A percentile compares a stretch with the other conserved stretches of the same genome.
These are phyloP conservation scores for Morpho deidamia DNA, from an alignment of 2,888 invertebrate species.

Conservation along the genomic window DNA sequence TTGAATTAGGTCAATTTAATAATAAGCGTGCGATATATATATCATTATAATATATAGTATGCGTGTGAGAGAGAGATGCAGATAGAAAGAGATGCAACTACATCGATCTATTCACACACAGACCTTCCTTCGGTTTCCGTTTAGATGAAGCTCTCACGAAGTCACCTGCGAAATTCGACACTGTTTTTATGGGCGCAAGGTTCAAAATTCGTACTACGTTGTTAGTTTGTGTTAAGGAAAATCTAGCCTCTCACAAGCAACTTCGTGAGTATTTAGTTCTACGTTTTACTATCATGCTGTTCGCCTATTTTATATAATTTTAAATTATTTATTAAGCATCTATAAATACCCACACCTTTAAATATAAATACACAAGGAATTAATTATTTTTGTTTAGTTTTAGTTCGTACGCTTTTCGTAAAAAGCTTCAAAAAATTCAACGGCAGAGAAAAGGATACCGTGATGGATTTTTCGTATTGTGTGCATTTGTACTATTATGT, in stretches of 20 bases:
- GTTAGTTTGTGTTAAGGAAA: constrained; percentile 40
- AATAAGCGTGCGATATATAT: constrained; percentile 1
- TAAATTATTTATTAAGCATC: neutral
- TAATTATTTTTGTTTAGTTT: too few relatives aligned
- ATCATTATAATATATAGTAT: constrained; percentile 37
- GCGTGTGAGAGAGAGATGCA: constrained; percentile 71
- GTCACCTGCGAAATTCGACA: constrained; percentile 73
- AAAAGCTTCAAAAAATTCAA: too few relatives aligned
- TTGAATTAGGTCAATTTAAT: too few relatives aligned
- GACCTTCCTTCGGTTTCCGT: constrained; percentile 63
- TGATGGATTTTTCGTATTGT: too few relatives aligned
- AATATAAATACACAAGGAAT: neutral
- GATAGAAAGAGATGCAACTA: constrained; percentile 64
- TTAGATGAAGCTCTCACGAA: constrained; percentile 70
- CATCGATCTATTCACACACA: constrained; percentile 75
- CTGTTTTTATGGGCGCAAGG: constrained; percentile 42
- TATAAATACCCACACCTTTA: neutral
- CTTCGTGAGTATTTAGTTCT: constrained; percentile 63
- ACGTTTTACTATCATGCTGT: constrained; percentile 40
- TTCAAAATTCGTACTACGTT: constrained; percentile 41
- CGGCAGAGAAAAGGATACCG: too few relatives aligned
- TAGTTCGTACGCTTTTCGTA: too few relatives aligned
- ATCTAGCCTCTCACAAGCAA: constrained; percentile 53
- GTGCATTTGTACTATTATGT: too few relatives aligned
- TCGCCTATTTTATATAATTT: constrained; percentile 10